Percentiles rank a stretch among this genome's conserved stretches.
Evolutionary conservation across 2,797 vertebrate genomes (phyloP).

Genomic region (Karalla daura): DNA sequence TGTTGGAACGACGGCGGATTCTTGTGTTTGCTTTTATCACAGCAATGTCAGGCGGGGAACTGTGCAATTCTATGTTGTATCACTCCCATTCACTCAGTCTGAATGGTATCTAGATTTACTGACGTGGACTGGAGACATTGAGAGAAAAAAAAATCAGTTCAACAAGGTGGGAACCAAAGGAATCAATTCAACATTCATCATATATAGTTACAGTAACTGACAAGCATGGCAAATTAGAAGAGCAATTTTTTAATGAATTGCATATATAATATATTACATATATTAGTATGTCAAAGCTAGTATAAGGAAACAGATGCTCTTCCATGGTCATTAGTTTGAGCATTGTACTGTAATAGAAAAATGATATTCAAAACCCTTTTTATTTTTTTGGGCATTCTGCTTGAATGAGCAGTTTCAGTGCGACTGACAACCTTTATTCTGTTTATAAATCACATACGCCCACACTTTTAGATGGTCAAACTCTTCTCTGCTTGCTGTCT

Average conservation of each 20-base stretch:
- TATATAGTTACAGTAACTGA: not conserved
- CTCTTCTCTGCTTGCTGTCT: not conserved
- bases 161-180: not conserved
- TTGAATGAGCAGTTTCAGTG: too few relatives aligned
- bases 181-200: not conserved
- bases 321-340: not conserved
- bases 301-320: not conserved
- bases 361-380: too few relatives aligned
- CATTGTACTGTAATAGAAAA: too few relatives aligned
- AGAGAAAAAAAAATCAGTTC: not conserved
- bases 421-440: not conserved
- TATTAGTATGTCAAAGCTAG: too few relatives aligned
- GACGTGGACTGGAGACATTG: not conserved
- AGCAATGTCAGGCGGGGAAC: constrained; percentile 11
- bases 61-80: constrained; percentile 3
- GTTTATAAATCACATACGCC: not conserved
- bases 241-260: not conserved
- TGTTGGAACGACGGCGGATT: constrained; percentile 9
- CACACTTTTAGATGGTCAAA: not conserved
- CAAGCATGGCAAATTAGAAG: not conserved
- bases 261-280: not conserved
- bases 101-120: constrained; percentile 13
- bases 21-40: not conserved
- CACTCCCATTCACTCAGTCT: not conserved
- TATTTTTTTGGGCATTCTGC: too few relatives aligned